Base-by-base conservation (phyloP, 1,140 invertebrate species). In the Idris sp. region DNA sequence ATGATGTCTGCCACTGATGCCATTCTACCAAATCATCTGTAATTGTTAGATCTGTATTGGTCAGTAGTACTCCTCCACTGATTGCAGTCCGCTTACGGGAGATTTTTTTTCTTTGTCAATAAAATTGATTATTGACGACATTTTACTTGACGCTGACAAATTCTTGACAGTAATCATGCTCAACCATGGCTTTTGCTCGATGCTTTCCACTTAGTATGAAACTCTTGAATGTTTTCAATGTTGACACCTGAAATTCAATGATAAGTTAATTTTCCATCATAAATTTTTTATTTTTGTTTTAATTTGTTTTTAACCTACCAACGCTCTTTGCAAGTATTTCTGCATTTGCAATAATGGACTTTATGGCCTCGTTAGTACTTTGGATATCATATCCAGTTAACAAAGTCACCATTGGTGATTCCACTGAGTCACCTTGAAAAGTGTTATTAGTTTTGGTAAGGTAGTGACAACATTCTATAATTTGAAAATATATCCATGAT, bases 391-490 rank as follows among this genome's bases (percentile, higher is more conserved):
- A 88, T 18, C 90, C 90, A 16, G 90, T 90, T 14, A 92, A 69
- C 4, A 92, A 80, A 3, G 91, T 92, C 0, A 92, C 91, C 26
- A 92, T 82, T 14, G 88, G 84, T n/a, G 85, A 76, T 62, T 89
- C 87, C 3, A 51, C 30, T 7, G 83, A 69, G 28, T 85, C 83
- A 46, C 83, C 84, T n/a, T 84, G 84, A 2, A 89, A 86, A 16
- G 84, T 86, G 44, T 82, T 79, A 59, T 88, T 89, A 9, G 87
- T 88, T 75, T 93, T 91, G 4, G 89, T 89, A 22, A 93, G 84
- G 79, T 91, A 93, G 73, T 93, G 86, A 59, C 92, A 92, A 80
- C 92, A 93, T 71, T 93, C 92, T 16, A 93, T 87, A 35, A 93
- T 90, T 78, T 93, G 91, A 51, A 92, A 91, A 74, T 91, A 91